Evolutionary conservation across 2,888 invertebrate species (phyloP).

Genomic region (Eupithecia dodoneata): DNA sequence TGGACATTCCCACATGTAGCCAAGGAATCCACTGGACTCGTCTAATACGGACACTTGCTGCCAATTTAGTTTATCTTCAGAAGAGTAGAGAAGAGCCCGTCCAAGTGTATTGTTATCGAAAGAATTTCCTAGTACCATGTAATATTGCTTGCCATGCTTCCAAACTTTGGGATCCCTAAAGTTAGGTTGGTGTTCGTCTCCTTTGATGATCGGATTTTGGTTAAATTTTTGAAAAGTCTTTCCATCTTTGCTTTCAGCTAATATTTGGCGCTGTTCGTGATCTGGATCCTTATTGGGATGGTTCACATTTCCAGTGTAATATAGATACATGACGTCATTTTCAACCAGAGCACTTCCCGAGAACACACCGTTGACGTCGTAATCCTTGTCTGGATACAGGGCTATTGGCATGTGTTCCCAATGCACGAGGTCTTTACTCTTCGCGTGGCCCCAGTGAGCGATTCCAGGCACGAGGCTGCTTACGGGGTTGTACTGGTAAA

Average conservation of each 20-base stretch:
- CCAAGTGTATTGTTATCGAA: slow-evolving; percentile 61
- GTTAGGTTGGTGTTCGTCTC: slow-evolving; percentile 63
- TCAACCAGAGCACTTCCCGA: slow-evolving; percentile 78
- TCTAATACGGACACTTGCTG: slow-evolving; percentile 56
- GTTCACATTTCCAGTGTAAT: slow-evolving; percentile 73
- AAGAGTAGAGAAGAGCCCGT: slow-evolving; percentile 65
- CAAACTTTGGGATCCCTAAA: slow-evolving; percentile 81
- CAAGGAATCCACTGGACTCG: slow-evolving; percentile 65
- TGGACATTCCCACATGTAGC: slow-evolving; percentile 82
- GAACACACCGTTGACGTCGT: slow-evolving; percentile 72
- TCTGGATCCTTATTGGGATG: slow-evolving; percentile 56
- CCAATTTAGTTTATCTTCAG: slow-evolving; percentile 67
- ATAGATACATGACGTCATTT: slow-evolving; percentile 62
- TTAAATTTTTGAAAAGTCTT: slow-evolving; percentile 60
- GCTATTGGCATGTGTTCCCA: slow-evolving; percentile 80
- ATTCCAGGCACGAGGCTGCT: slow-evolving; percentile 62
- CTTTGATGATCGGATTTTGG: slow-evolving; percentile 66
- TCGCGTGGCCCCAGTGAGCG: slow-evolving; percentile 82
- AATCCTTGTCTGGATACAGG: slow-evolving; percentile 69
- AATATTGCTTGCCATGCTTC: slow-evolving; percentile 65
- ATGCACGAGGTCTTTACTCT: slow-evolving; percentile 70
- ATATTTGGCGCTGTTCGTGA: slow-evolving; percentile 63
- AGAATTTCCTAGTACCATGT: slow-evolving; percentile 76
- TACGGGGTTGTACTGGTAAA: slow-evolving; percentile 79
- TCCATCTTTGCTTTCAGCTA: slow-evolving; percentile 70